Evolutionary conservation across 2,888 invertebrate genomes (phyloP), one percentile per base, ranked within the genome.

Genomic region (Schizotus pectinicornis): DNA sequence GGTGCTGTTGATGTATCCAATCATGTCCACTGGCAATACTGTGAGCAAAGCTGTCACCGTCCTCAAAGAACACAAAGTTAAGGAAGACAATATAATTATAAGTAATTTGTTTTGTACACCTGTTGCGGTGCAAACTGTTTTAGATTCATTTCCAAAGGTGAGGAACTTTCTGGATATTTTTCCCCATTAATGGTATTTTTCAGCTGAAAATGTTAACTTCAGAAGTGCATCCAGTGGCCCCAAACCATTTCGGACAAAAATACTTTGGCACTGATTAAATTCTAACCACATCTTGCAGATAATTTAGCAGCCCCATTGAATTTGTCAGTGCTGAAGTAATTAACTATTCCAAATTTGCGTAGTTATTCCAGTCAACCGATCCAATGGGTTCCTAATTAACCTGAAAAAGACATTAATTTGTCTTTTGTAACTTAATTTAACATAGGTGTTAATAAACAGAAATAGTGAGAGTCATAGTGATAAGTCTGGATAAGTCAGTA

Each of bases 11-110:
- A 96, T 99, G 94, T 99, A 99, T 81, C 98, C 98, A 7, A 98
- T 98, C 55, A 96, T 99, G 95, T 95, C 96, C 62, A 96, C 97
- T 0, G 98, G 99, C 1, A 98, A 97, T 77, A 98, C 98, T 41
- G 96, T 98, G 5, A 89, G 88, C 69, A 88, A 90, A 85, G 97
- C 98, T 0, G 93, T 98, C 0, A 91, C 93, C 73, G 95, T 98
- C 0, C 81, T 99, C 34, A 92, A 93, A 63, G 96, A 98, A 71
- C 96, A 98, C 74, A 91, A 92, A 8, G 98, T 98, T 0, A 87
- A 88, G 59, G 97, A 98, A 80, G 92, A 92, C 61, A 92, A 95
- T 71, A 95, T 99, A 59, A 95, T 98, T 68, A 82, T 99, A n/a
- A 93, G 98, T 47, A 98, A 98, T 80, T 85, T 99, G 47, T 99